Percentiles rank a stretch among this genome's conserved stretches.
Conservation (phyloP, 1,140 invertebrate species). For the Eupeodes corollae region DNA sequence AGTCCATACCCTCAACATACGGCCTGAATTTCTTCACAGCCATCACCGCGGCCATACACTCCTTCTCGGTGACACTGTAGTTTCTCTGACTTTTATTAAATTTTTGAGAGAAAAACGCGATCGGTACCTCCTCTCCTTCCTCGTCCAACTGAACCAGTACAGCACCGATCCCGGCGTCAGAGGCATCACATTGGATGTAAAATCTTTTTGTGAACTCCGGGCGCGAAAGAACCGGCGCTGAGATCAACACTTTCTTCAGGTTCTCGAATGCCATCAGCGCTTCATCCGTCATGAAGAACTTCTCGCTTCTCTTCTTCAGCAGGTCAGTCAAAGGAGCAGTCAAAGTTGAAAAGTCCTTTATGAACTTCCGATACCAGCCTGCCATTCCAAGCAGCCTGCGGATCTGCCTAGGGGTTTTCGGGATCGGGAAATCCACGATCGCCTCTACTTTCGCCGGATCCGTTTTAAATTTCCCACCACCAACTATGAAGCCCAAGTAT, state of each 20-base stretch:
- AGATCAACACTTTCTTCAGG: too few relatives aligned
- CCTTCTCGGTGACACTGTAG: constrained; percentile 37
- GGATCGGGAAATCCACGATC: constrained; percentile 5
- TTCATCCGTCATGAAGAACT: not conserved
- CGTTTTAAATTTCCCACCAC: constrained; percentile 1
- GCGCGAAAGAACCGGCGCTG: too few relatives aligned
- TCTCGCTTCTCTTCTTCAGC: too few relatives aligned
- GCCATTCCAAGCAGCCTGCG: not conserved
- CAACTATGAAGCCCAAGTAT: constrained; percentile 1
- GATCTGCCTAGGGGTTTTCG: not conserved
- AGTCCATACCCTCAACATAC: constrained; percentile 36
- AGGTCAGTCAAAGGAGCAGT: too few relatives aligned
- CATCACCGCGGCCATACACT: constrained; percentile 39
- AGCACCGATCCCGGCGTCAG: too few relatives aligned
- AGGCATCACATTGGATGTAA: too few relatives aligned
- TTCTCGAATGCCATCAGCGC: not conserved
- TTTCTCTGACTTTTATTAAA: constrained; percentile 15
- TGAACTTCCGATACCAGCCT: not conserved
- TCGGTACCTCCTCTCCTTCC: constrained; percentile 12
- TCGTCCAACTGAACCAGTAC: constrained; percentile 12
- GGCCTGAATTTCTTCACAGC: constrained; percentile 35
- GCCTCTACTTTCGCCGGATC: constrained; percentile 10
- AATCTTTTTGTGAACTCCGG: too few relatives aligned
- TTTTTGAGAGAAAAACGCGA: constrained; percentile 20
- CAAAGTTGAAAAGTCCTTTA: not conserved